Evolutionary conservation across 2,888 invertebrate genomes (phyloP).

Genomic region (Melanostoma scalare): DNA sequence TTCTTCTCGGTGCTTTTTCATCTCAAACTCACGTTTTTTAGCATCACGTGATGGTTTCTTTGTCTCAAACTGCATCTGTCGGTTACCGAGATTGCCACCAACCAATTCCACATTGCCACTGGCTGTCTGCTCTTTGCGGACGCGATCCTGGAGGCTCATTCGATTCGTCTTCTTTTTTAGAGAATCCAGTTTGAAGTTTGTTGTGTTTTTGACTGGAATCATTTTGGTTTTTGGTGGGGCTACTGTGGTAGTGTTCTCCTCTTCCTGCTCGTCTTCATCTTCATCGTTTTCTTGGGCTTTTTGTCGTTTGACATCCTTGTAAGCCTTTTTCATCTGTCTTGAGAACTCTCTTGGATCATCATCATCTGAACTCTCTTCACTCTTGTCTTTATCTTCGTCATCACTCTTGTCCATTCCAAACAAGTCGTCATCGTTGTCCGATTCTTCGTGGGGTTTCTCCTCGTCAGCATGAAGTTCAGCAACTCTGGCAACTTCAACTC

Average conservation of each 20-base stretch:
- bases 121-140: slow-evolving; percentile 84
- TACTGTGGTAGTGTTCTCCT: slow-evolving; percentile 76
- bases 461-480: slow-evolving; percentile 82
- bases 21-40: slow-evolving; percentile 84
- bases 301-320: slow-evolving; percentile 82
- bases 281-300: slow-evolving; percentile 79
- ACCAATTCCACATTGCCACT: slow-evolving; percentile 81
- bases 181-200: slow-evolving; percentile 84
- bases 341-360: slow-evolving; percentile 92
- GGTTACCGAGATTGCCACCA: slow-evolving; percentile 86
- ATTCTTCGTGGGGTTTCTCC: slow-evolving; percentile 78
- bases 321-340: slow-evolving; percentile 89
- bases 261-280: slow-evolving; percentile 77
- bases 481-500: slow-evolving; percentile 83
- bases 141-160: slow-evolving; percentile 86
- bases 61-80: slow-evolving; percentile 90
- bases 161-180: slow-evolving; percentile 75
- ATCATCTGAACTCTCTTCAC: slow-evolving; percentile 86
- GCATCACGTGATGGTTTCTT: slow-evolving; percentile 84
- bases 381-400: slow-evolving; percentile 81
- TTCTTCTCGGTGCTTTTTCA: slow-evolving; percentile 87
- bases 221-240: slow-evolving; percentile 83
- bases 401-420: slow-evolving; percentile 78
- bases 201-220: slow-evolving; percentile 85
- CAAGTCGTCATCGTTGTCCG: slow-evolving; percentile 82